These are phyloP conservation scores for Dastarcus helophoroides DNA, from an alignment of 2,888 invertebrate species.

Conservation along the genomic window DNA sequence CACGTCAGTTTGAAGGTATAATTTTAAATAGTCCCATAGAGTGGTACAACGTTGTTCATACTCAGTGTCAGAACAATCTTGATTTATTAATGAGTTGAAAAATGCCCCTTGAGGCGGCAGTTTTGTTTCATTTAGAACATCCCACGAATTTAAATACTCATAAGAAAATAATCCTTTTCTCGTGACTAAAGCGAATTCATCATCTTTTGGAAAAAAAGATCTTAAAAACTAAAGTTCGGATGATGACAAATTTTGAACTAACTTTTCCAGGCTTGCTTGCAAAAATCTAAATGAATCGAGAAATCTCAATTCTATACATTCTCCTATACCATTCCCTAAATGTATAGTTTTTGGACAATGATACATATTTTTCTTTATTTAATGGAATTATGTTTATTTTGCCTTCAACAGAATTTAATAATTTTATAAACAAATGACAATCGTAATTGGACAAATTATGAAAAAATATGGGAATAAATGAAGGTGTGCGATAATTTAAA, in stretches of 20 bases:
- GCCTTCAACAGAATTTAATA: slow-evolving; percentile 16
- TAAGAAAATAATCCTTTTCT: not conserved
- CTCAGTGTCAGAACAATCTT: slow-evolving; percentile 15
- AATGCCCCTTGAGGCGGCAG: slow-evolving; percentile 16
- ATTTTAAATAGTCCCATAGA: slow-evolving; percentile 3
- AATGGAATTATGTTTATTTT: slow-evolving; percentile 14
- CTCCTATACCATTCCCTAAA: too few species aligned
- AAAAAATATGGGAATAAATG: slow-evolving; percentile 19
- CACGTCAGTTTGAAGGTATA: too few species aligned
- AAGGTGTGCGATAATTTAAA: slow-evolving; percentile 15
- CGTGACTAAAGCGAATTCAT: too few species aligned
- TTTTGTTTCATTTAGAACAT: slow-evolving; percentile 12
- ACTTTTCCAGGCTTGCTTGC: not conserved
- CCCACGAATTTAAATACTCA: slow-evolving; percentile 5
- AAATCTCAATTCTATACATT: not conserved
- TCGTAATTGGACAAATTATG: slow-evolving; percentile 23
- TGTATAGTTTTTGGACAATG: slow-evolving; percentile 1
- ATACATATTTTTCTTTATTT: slow-evolving; percentile 3
- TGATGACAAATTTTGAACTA: too few species aligned
- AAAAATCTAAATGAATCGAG: slow-evolving; percentile 1
- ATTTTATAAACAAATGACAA: slow-evolving; percentile 19
- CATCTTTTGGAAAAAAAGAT: too few species aligned
- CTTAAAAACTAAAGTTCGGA: too few species aligned
- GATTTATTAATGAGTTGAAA: slow-evolving; percentile 13
- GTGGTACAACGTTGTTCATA: slow-evolving; percentile 21